A percentile compares a stretch with the other conserved stretches of the same genome.
Conservation (phyloP, 2,113 vertebrate species). For the Cynoglossus semilaevis region DNA sequence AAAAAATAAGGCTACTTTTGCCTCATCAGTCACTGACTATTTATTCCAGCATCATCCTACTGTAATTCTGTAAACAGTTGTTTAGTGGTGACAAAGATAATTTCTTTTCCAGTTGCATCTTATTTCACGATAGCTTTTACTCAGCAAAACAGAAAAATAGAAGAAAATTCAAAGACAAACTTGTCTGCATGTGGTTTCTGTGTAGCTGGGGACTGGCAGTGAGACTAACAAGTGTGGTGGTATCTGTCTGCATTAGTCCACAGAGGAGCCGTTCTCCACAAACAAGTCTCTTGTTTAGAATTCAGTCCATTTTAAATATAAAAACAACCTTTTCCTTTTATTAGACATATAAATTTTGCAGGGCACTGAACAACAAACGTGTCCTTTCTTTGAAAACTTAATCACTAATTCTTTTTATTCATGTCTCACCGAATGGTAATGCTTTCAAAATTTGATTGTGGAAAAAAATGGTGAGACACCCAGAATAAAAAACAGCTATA, state of each 20-base stretch:
- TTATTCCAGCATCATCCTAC: constrained; percentile 35
- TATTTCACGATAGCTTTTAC: not conserved
- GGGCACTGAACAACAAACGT: not conserved
- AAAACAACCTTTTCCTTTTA: not conserved
- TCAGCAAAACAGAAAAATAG: not conserved
- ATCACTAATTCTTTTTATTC: not conserved
- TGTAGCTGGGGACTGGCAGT: no score
- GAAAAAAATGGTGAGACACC: not conserved
- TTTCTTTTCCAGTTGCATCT: no score
- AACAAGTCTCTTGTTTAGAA: not conserved
- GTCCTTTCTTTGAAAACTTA: constrained; percentile 8
- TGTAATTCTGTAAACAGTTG: constrained; percentile 39
- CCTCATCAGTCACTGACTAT: constrained; percentile 37
- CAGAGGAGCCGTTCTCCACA: no score
- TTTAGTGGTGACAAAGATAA: constrained; percentile 5
- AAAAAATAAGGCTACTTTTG: constrained; percentile 46
- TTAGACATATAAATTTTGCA: not conserved
- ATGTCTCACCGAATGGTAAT: constrained; percentile 3
- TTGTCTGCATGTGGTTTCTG: no score
- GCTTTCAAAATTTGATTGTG: constrained; percentile 12
- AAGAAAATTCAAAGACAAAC: no score
- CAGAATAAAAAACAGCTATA: constrained; percentile 5
- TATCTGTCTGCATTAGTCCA: no score
- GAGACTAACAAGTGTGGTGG: no score
- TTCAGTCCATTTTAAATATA: not conserved